Base-by-base conservation (phyloP, 1,140 invertebrate genomes). In the Elymnias hypermnestra region DNA sequence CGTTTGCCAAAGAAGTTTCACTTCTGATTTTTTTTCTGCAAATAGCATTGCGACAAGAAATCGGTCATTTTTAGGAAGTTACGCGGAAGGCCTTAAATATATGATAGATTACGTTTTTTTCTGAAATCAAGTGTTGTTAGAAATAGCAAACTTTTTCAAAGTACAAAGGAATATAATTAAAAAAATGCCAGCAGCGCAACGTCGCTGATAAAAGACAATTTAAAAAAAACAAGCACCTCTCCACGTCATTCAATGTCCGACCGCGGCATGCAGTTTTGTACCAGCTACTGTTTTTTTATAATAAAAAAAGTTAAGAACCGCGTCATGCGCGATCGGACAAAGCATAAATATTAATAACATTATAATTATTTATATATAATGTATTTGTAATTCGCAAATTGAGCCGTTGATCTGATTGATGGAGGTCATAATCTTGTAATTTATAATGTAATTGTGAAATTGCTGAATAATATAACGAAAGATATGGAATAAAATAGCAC, bases 231-330 rank as follows among this genome's bases (percentile, higher is more conserved):
- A 50, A 59, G 49, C 35, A 39, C 63, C 44, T 54, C 74, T 82
- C 77, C 61, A 68, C 67, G 63, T 70, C 73, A 72, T 55, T 75
- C 73, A 60, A 46, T 72, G 74, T 78, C 62, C 67, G 33, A 23
- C 41, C 31, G 31, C 49, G 68, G 70, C 68, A 69, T 66, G 73
- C 72, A 69, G 72, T 77, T 70, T 67, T 71, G 63, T 72, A 66
- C 56, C 37, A 55, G 78, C 78, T 81, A 81, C 75, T 51, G 76
- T 72, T 71, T 74, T 79, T 79, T 76, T 69, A 57, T 53, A 9
- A 3, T 43, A 46, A 64, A 55, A 58, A 59, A 62, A 50, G 23
- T 36, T 43, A 56, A 53, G 77, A 72, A 75, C 57, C 50, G 72
- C 64, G 63, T 72, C 57, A 83, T 83, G 75, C 78, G 51, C 55